Evolutionary conservation across 2,888 invertebrate genomes (phyloP).

Genomic region (Eutolmus rufibarbis): DNA sequence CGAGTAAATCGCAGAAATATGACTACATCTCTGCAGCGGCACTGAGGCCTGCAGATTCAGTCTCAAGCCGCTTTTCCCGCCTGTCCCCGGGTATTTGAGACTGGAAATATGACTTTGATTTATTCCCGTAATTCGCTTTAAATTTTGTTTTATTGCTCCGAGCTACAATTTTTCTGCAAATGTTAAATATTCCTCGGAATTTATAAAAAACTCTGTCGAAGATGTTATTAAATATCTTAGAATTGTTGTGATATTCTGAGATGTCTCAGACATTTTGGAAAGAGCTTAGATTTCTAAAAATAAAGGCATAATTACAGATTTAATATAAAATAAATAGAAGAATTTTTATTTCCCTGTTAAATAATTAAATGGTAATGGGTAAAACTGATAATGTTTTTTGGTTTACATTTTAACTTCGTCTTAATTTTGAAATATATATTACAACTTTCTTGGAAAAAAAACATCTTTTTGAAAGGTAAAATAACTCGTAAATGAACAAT

Average conservation of each 20-base stretch:
- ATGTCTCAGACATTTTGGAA: background rate
- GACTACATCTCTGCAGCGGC: background rate
- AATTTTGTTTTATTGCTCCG: background rate
- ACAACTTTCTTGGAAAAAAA: too few relatives aligned
- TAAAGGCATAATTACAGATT: too few relatives aligned
- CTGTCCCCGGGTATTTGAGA: background rate
- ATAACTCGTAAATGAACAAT: too few relatives aligned
- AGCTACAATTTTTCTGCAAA: background rate
- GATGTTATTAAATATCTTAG: background rate
- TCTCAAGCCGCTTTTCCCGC: background rate
- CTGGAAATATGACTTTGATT: background rate
- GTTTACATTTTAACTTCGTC: too few relatives aligned
- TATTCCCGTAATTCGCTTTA: background rate
- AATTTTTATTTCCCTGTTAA: too few relatives aligned
- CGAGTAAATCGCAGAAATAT: background rate
- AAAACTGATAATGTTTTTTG: too few relatives aligned
- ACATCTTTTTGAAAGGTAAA: too few relatives aligned
- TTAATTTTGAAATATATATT: too few relatives aligned
- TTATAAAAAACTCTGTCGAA: background rate
- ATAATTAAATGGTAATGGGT: too few relatives aligned
- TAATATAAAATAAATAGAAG: too few relatives aligned
- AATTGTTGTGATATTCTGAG: background rate
- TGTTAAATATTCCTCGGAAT: background rate
- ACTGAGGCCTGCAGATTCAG: background rate
- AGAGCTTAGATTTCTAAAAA: background rate